These are phyloP conservation scores for Otocyon megalotis DNA, from an alignment of 2,113 vertebrate species.

Conservation along the genomic window DNA sequence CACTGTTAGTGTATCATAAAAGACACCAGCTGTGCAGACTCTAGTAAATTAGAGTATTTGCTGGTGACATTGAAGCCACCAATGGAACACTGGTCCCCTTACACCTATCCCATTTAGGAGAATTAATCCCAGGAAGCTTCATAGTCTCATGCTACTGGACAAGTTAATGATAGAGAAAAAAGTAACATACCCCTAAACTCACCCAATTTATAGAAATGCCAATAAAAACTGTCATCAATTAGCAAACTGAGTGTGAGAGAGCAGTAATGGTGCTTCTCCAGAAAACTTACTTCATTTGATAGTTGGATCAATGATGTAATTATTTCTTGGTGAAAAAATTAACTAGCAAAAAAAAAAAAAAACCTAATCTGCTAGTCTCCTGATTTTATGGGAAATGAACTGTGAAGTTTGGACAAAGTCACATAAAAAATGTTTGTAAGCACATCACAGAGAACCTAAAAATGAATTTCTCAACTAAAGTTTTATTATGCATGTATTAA, in stretches of 20 bases:
- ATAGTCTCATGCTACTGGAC: background rate
- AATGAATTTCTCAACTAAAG: background rate
- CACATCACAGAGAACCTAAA: conserved; percentile 21
- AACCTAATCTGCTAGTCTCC: background rate
- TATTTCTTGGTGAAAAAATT: conserved; percentile 55
- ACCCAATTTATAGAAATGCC: conserved; percentile 32
- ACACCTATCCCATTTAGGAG: conserved; percentile 60
- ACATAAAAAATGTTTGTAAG: conserved; percentile 52
- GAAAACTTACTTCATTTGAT: conserved; percentile 10
- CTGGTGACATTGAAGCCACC: conserved; percentile 73
- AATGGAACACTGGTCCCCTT: conserved; percentile 57
- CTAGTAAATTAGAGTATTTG: conserved; percentile 62
- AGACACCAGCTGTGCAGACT: conserved; percentile 71
- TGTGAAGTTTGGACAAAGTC: background rate
- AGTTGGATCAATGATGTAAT: background rate
- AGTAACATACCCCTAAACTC: background rate
- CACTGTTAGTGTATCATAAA: conserved; percentile 66
- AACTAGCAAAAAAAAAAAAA: conserved; percentile 28
- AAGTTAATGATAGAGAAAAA: background rate
- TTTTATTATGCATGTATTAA: background rate
- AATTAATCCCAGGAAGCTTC: conserved; percentile 57
- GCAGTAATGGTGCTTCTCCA: background rate
- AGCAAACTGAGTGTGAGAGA: background rate
- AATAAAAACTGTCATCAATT: conserved; percentile 21
- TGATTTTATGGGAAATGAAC: conserved; percentile 30